phyloP scores from a whole-genome alignment of 1,140 invertebrate species.

The Lerema accius region DNA sequence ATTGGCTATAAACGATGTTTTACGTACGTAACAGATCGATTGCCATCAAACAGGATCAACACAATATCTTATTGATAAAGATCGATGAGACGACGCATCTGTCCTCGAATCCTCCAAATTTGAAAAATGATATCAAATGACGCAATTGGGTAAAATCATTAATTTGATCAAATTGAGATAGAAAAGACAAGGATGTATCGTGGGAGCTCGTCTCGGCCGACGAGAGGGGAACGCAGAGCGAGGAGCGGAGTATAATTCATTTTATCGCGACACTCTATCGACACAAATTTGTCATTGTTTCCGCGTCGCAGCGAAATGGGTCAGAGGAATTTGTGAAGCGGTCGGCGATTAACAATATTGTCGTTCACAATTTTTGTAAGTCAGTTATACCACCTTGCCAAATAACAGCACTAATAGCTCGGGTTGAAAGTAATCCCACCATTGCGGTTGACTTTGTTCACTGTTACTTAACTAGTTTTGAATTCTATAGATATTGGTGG shows the following conservation, averaged over 20 bases:
- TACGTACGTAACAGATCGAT: neutral
- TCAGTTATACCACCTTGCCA: too few relatives aligned
- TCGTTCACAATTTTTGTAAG: conserved; percentile 15
- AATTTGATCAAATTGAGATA: conserved; percentile 27
- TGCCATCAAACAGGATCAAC: neutral
- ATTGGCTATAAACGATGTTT: too few relatives aligned
- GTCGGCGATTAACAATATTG: neutral
- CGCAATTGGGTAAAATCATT: conserved; percentile 14
- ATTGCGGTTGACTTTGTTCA: too few relatives aligned
- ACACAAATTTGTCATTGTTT: conserved; percentile 34
- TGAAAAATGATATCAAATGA: conserved; percentile 30
- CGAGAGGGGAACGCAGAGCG: neutral
- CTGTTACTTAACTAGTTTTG: too few relatives aligned
- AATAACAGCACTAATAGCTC: too few relatives aligned
- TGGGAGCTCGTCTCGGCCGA: neutral
- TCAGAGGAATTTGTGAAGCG: conserved; percentile 2
- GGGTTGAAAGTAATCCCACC: too few relatives aligned
- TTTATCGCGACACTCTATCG: conserved; percentile 30
- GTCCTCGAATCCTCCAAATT: neutral
- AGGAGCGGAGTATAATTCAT: conserved; percentile 23
- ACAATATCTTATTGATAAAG: neutral
- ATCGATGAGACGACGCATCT: conserved; percentile 1
- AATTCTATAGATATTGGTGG: too few relatives aligned
- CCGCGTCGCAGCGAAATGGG: conserved; percentile 17
- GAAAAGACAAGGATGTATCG: neutral